Evolutionary conservation across 2,113 vertebrate species (phyloP), one percentile per base, ranked within the genome.

Genomic region (Cinclus cinclus): DNA sequence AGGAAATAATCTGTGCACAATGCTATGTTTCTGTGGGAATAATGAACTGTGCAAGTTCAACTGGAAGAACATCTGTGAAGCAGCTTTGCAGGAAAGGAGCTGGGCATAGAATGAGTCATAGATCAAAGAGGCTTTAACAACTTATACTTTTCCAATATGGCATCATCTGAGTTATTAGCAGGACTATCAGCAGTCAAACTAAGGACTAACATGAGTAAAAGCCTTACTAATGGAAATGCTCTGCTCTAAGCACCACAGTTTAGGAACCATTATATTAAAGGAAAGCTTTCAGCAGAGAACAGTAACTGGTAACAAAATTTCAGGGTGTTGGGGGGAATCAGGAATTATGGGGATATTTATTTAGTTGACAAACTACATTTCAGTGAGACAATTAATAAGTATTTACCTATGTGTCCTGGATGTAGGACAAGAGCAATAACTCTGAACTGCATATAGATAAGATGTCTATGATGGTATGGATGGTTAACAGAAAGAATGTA

Each of bases 241-340:
- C 27, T 74, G 6, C 16, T 89, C 4, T 16, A 64, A 73, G 31
- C 30, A 49, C 7, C 17, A 46, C 8, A 13, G 12, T 58, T 88
- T 22, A 79, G 58, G 56, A 91, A 23, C 2, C 58, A 10, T 28
- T 50, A 3, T 11, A 22, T 62, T 78, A 62, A 10, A 13, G n/a
- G 17, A 74, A 67, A 53, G 25, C 7, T 78, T 74, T 50, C 22
- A 46, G 59, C 49, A 17, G 5, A 68, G 69, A 35, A 41, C 3
- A 42, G 30, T 3, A 81, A 37, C 5, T 35, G 16, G 28, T 65
- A 74, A 37, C 27, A 52, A 17, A 37, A 24, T 7, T 17, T 5
- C 10, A 33, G 9, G 4, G 12, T 46, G 3, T 9, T 25, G 17
- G 4, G 3, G 3, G 6, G 10, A 33, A 30, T 42, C 5, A 2